These are phyloP conservation scores for Psettodes erumei DNA, from an alignment of 2,113 vertebrate species.

Conservation along the genomic window DNA sequence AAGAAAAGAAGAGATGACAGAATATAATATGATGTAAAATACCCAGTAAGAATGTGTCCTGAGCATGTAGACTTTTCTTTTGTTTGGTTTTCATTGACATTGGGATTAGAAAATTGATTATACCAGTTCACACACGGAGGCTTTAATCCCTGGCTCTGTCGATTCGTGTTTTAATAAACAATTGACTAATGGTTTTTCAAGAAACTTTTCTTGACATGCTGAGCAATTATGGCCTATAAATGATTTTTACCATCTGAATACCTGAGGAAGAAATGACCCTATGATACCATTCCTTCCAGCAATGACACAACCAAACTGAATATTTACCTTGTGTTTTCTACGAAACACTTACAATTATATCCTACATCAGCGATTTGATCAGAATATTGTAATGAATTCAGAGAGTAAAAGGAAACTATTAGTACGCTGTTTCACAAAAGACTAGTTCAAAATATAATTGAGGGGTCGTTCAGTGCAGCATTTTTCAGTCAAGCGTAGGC, in stretches of 20 bases:
- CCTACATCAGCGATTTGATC: no score
- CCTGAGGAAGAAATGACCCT: background rate
- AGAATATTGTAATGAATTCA: no score
- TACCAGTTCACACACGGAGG: background rate
- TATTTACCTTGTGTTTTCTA: background rate
- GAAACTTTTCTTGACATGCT: background rate
- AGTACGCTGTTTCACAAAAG: no score
- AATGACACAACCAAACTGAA: background rate
- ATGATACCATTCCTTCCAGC: background rate
- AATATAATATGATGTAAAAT: background rate
- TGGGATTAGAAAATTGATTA: background rate
- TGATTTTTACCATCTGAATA: background rate
- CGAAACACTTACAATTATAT: no score
- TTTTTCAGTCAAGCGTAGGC: no score
- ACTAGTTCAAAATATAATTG: no score
- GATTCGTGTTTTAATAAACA: background rate
- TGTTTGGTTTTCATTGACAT: background rate
- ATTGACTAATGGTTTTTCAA: background rate
- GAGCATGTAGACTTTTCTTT: background rate
- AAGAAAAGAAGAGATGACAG: background rate
- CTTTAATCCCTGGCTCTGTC: background rate
- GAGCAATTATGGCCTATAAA: background rate
- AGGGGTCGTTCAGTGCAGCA: no score
- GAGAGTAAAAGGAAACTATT: no score
- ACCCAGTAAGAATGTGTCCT: no score